Evolutionary conservation across 2,888 invertebrate genomes (phyloP).

Genomic region (Xylocampa areola): DNA sequence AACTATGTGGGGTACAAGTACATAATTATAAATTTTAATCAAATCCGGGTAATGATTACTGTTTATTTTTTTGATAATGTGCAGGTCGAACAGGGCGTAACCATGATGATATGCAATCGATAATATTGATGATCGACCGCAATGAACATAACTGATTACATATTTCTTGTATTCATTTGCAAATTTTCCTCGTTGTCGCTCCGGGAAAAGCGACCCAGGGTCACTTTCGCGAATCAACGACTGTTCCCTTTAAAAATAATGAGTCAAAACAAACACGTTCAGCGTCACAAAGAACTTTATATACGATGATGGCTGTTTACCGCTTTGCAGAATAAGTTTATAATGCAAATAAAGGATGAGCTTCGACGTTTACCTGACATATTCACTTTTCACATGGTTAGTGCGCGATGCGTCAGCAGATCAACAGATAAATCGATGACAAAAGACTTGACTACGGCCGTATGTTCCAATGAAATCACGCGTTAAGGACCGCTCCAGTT

Average conservation of each 20-base stretch:
- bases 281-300: constrained; percentile 81
- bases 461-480: constrained; percentile 71
- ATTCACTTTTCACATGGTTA: constrained; percentile 70
- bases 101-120: constrained; percentile 3
- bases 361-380: constrained; percentile 75
- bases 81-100: too few relatives aligned
- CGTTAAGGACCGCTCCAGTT: constrained; percentile 69
- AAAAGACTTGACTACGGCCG: constrained; percentile 51
- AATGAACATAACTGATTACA: constrained; percentile 14
- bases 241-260: constrained; percentile 73
- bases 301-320: constrained; percentile 83
- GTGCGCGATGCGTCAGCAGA: constrained; percentile 62
- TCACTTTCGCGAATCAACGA: constrained; percentile 71
- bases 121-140: constrained; percentile 1
- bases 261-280: constrained; percentile 81
- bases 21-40: too few relatives aligned
- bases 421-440: constrained; percentile 62
- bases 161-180: constrained; percentile 13
- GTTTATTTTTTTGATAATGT: too few relatives aligned
- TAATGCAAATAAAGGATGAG: constrained; percentile 78
- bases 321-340: constrained; percentile 76
- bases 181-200: constrained; percentile 52
- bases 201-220: constrained; percentile 50
- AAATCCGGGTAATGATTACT: too few relatives aligned
- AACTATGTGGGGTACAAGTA: too few relatives aligned